phyloP scores from a whole-genome alignment of 2,888 invertebrate species.

The Phengaris arion region DNA sequence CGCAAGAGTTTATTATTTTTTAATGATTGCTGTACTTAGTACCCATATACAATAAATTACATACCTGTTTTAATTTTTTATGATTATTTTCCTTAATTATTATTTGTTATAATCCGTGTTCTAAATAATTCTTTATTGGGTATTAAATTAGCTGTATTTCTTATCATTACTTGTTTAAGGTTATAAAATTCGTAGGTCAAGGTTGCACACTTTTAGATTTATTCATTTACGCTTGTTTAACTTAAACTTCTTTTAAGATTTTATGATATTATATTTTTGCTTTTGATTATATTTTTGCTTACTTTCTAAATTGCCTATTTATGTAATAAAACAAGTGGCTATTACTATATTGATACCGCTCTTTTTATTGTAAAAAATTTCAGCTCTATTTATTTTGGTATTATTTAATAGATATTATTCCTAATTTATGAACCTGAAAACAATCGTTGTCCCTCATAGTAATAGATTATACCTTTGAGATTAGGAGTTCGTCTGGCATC shows the following conservation, averaged over 20 bases:
- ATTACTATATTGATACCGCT: too few relatives aligned
- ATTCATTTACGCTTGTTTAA: not conserved
- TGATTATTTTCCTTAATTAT: not conserved
- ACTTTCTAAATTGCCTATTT: too few relatives aligned
- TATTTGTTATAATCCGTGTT: not conserved
- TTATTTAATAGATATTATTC: not conserved
- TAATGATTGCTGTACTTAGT: not conserved
- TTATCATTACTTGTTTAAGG: slow-evolving; percentile 18
- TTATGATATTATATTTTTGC: not conserved
- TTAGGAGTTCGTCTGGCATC: slow-evolving; percentile 51
- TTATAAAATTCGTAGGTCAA: slow-evolving; percentile 4
- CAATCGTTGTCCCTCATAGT: not conserved
- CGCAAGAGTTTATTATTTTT: not conserved
- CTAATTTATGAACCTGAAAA: not conserved
- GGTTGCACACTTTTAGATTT: not conserved
- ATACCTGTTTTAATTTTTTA: not conserved
- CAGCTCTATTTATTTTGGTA: too few relatives aligned
- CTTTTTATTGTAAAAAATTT: too few relatives aligned
- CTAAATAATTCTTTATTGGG: not conserved
- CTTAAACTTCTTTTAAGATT: not conserved
- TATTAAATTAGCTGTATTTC: not conserved
- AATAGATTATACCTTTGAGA: slow-evolving; percentile 52
- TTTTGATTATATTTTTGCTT: too few relatives aligned
- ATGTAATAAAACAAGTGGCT: too few relatives aligned
- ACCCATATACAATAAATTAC: not conserved